These are phyloP conservation scores for Fabriciana adippe DNA, from an alignment of 2,888 invertebrate genomes.

Conservation along the genomic window DNA sequence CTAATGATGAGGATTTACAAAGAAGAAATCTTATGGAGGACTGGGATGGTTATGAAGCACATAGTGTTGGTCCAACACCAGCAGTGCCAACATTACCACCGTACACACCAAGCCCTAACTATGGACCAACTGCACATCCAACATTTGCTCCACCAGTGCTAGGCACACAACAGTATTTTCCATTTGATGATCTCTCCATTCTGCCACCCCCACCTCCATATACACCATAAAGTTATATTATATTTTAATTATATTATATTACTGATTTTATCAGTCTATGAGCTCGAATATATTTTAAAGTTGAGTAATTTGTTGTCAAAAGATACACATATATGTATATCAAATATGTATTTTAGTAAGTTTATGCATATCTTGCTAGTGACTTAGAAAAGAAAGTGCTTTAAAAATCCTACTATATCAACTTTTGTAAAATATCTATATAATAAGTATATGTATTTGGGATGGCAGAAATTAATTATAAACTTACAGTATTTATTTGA, in stretches of 20 bases:
- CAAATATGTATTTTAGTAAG: too few relatives aligned
- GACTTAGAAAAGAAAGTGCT: too few relatives aligned
- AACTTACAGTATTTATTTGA: background rate
- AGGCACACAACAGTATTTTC: slow-evolving; percentile 73
- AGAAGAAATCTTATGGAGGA: slow-evolving; percentile 83
- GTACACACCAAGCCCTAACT: slow-evolving; percentile 79
- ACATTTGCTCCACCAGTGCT: slow-evolving; percentile 67
- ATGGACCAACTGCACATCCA: slow-evolving; percentile 56
- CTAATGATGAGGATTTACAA: slow-evolving; percentile 73
- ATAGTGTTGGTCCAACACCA: slow-evolving; percentile 81
- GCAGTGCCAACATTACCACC: slow-evolving; percentile 82
- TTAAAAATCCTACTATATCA: too few relatives aligned
- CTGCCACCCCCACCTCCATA: slow-evolving; percentile 81
- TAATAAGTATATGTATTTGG: too few relatives aligned
- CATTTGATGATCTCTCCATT: slow-evolving; percentile 74
- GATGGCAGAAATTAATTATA: background rate
- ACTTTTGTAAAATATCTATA: too few relatives aligned
- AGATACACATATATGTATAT: too few relatives aligned
- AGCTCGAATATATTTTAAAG: slow-evolving; percentile 6
- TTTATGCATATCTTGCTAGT: too few relatives aligned
- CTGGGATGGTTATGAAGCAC: slow-evolving; percentile 84
- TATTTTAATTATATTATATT: background rate
- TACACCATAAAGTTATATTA: slow-evolving; percentile 61
- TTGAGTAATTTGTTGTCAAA: background rate
- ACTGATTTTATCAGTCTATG: slow-evolving; percentile 2